Percentiles rank a stretch among this genome's conserved stretches.
phyloP scores from a whole-genome alignment of 2,113 vertebrate genomes.

The Oncorhynchus tshawytscha region DNA sequence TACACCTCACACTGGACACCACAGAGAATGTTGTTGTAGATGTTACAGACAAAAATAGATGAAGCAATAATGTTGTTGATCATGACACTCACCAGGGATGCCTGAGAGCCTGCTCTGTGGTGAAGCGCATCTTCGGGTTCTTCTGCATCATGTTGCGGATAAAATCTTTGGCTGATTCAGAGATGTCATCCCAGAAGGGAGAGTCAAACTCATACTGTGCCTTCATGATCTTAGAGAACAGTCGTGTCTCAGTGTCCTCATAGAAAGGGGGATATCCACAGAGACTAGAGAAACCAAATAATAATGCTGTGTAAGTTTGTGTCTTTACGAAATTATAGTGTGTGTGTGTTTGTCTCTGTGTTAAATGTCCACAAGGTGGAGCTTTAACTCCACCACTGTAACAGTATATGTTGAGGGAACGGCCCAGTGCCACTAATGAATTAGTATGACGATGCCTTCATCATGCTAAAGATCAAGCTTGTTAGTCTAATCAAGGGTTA shows the following conservation, averaged over 20 bases:
- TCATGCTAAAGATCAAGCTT: neutral
- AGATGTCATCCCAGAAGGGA: conserved; percentile 96
- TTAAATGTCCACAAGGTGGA: conserved; percentile 29
- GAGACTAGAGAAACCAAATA: conserved; percentile 70
- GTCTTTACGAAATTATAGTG: neutral
- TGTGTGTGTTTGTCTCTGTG: conserved; percentile 1
- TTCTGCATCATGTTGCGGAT: conserved; percentile 93
- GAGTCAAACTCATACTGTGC: conserved; percentile 96
- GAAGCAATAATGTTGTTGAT: neutral
- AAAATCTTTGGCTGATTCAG: conserved; percentile 96
- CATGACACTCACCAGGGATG: conserved; percentile 88
- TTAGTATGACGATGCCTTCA: neutral
- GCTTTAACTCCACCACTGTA: conserved; percentile 3
- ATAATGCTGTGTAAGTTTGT: neutral
- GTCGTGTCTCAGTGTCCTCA: conserved; percentile 89
- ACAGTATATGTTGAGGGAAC: neutral
- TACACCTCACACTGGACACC: neutral
- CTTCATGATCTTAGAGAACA: conserved; percentile 96
- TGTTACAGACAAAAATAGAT: neutral
- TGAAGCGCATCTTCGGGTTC: conserved; percentile 82
- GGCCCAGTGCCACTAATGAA: neutral
- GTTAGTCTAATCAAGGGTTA: neutral
- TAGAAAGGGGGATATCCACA: conserved; percentile 98
- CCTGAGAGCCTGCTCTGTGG: conserved; percentile 84
- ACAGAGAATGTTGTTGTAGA: neutral